These are phyloP conservation scores for Apamea monoglypha DNA, from an alignment of 2,888 invertebrate genomes.

Conservation along the genomic window DNA sequence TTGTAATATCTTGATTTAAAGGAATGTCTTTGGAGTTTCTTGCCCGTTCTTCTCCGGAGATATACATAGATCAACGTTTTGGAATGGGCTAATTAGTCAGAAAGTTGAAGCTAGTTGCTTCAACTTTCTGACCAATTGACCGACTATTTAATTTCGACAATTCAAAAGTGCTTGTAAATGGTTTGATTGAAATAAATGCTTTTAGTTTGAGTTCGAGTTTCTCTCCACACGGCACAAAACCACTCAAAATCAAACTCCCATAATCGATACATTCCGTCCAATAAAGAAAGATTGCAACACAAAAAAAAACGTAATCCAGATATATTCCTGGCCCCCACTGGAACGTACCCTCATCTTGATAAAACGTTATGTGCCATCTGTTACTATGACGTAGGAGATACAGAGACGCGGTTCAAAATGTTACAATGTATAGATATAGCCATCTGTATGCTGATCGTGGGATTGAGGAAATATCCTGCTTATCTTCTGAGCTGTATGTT, in stretches of 20 bases:
- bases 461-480: constrained; percentile 33
- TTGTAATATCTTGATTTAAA: no score
- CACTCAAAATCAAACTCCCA: constrained; percentile 30
- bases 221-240: not conserved
- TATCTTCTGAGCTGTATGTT: constrained; percentile 45
- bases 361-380: constrained; percentile 63
- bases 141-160: no score
- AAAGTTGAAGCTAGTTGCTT: no score
- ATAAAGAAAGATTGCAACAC: constrained; percentile 56
- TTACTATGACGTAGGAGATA: constrained; percentile 56
- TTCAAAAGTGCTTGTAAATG: no score
- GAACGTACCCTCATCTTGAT: constrained; percentile 62
- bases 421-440: constrained; percentile 32
- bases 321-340: constrained; percentile 42
- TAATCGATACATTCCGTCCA: constrained; percentile 30
- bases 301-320: constrained; percentile 41
- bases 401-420: constrained; percentile 45
- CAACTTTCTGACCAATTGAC: no score
- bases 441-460: constrained; percentile 54
- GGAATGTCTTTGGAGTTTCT: no score
- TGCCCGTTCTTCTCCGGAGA: no score
- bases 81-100: no score
- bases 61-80: no score
- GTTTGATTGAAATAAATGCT: no score
- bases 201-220: no score